Evolutionary conservation across 2,113 vertebrate genomes (phyloP).

Genomic region (Barnardius zonarius): DNA sequence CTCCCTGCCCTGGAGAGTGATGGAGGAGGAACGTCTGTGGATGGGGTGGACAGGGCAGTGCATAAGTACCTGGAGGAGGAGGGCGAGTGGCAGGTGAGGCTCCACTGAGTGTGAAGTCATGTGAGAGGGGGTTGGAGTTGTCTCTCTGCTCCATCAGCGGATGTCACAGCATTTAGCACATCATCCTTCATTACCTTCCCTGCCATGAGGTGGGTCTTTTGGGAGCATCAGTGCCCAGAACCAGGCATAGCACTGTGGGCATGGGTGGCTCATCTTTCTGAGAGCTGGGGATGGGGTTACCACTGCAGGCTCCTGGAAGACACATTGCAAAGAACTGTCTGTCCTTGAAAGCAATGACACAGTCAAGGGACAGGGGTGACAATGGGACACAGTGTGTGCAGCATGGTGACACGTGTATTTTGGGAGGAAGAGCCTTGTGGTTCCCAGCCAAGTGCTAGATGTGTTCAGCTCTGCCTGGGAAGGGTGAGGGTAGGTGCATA

Average conservation of each 20-base stretch:
- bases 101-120: background rate
- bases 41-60: constrained; percentile 71
- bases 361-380: background rate
- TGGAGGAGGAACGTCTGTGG: constrained; percentile 45
- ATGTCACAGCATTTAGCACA: background rate
- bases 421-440: background rate
- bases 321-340: background rate
- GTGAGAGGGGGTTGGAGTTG: background rate
- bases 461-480: background rate
- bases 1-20: constrained; percentile 82
- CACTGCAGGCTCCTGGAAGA: background rate
- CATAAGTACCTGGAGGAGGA: constrained; percentile 65
- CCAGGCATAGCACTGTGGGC: background rate
- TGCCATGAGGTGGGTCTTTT: background rate
- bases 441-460: background rate
- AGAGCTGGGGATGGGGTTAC: background rate
- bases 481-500: background rate
- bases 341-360: background rate
- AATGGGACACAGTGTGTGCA: background rate
- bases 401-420: accelerated
- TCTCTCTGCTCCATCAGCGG: background rate
- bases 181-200: background rate
- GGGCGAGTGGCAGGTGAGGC: constrained; percentile 82
- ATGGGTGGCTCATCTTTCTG: background rate
- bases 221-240: background rate